These are phyloP conservation scores for Diceros bicornis DNA, from an alignment of 2,797 vertebrate species.

Conservation along the genomic window DNA sequence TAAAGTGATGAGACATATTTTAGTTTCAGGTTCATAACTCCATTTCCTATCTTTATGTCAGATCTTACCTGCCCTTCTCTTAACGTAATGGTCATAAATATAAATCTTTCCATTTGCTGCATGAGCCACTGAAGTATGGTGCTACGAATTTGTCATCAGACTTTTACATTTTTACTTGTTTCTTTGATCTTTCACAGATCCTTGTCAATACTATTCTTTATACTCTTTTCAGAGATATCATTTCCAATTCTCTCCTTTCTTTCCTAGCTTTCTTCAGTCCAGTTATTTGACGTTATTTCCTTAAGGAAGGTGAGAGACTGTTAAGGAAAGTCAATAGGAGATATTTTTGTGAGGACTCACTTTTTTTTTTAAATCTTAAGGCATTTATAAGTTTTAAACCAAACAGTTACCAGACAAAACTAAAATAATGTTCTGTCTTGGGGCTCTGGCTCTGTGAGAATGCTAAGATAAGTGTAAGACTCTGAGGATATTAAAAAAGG, in stretches of 20 bases:
- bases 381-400: constrained; percentile 51
- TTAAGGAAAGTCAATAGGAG: constrained; percentile 27
- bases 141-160: constrained; percentile 62
- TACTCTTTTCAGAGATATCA: constrained; percentile 67
- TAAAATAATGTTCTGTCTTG: constrained; percentile 22
- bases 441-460: constrained; percentile 43
- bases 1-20: constrained; percentile 50
- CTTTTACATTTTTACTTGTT: constrained; percentile 56
- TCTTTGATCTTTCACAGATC: constrained; percentile 60
- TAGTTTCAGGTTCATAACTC: constrained; percentile 11
- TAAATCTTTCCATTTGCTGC: constrained; percentile 51
- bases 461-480: constrained; percentile 45
- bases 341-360: constrained; percentile 45
- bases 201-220: constrained; percentile 67
- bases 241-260: constrained; percentile 73
- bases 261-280: constrained; percentile 59
- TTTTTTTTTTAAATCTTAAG: constrained; percentile 14
- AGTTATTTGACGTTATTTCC: constrained; percentile 42
- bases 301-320: constrained; percentile 54
- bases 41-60: background rate
- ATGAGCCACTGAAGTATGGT: background rate
- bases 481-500: constrained; percentile 13
- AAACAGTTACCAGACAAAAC: constrained; percentile 19
- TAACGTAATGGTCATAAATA: constrained; percentile 4
- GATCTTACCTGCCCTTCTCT: background rate